Evolutionary conservation across 2,888 invertebrate species (phyloP).

Genomic region (Trachelus iudaicus): DNA sequence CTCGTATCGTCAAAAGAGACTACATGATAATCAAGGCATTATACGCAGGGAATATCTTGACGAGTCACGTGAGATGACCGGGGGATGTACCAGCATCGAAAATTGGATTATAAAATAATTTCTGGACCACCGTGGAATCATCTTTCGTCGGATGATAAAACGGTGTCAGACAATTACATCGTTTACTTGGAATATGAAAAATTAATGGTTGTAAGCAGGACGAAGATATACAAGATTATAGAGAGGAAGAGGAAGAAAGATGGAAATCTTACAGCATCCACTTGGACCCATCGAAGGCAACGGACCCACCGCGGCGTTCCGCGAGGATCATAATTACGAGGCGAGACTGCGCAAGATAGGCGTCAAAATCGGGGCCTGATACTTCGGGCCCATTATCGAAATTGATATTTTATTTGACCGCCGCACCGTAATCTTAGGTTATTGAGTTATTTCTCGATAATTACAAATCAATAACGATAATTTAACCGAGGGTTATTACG

Average conservation of each 20-base stretch:
- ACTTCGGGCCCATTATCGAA: conserved; percentile 55
- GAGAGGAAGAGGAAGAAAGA: neutral
- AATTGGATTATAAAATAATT: conserved; percentile 18
- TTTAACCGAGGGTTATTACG: conserved; percentile 36
- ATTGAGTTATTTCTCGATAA: conserved; percentile 61
- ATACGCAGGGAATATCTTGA: conserved; percentile 12
- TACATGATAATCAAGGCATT: conserved; percentile 20
- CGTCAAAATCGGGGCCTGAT: conserved; percentile 60
- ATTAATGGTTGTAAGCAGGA: neutral
- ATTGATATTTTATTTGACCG: conserved; percentile 63
- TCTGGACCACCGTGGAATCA: conserved; percentile 1
- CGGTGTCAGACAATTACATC: neutral
- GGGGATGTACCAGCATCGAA: conserved; percentile 3
- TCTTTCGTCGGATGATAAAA: neutral
- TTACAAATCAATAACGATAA: conserved; percentile 58
- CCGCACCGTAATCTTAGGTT: conserved; percentile 39
- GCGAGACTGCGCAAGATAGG: conserved; percentile 49
- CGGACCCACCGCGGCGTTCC: conserved; percentile 64
- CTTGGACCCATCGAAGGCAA: conserved; percentile 5
- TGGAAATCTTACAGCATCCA: too few species aligned
- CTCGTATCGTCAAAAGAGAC: conserved; percentile 6
- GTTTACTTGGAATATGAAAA: too few species aligned
- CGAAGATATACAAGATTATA: too few species aligned
- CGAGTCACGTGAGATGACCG: conserved; percentile 16
- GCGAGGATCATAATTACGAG: conserved; percentile 62